Evolutionary conservation across 2,888 invertebrate species (phyloP).

Genomic region (Drosophila monieri): DNA sequence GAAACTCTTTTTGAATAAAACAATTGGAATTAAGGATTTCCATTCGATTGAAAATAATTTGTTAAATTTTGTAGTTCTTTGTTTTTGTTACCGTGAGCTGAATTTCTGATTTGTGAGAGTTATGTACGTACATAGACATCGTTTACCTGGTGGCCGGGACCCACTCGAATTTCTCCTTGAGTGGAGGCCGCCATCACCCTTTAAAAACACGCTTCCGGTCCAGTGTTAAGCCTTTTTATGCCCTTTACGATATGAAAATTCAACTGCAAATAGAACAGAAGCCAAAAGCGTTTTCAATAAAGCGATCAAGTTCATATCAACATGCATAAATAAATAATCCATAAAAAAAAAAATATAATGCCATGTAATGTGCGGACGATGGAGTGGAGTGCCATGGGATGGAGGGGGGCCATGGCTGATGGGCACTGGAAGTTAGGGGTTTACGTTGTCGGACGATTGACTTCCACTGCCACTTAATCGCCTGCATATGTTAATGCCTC

Average conservation of each 20-base stretch:
- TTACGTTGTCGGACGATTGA: slow-evolving; percentile 33
- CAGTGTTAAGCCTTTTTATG: slow-evolving; percentile 84
- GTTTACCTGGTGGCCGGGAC: slow-evolving; percentile 91
- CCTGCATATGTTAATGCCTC: slow-evolving; percentile 54
- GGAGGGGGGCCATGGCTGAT: slow-evolving; percentile 26
- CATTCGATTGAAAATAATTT: slow-evolving; percentile 5
- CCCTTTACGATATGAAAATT: slow-evolving; percentile 82
- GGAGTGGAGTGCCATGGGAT: slow-evolving; percentile 6
- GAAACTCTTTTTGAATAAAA: slow-evolving; percentile 23
- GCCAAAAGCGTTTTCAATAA: slow-evolving; percentile 55
- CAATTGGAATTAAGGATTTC: slow-evolving; percentile 26
- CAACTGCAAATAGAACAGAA: slow-evolving; percentile 73
- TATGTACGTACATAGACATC: slow-evolving; percentile 88
- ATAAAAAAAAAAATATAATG: slow-evolving; percentile 75
- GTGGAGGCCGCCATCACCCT: slow-evolving; percentile 87
- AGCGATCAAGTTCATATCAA: slow-evolving; percentile 59
- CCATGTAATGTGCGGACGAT: slow-evolving; percentile 63
- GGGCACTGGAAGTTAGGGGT: slow-evolving; percentile 53
- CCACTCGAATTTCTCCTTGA: slow-evolving; percentile 91
- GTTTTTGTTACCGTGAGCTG: slow-evolving; percentile 85
- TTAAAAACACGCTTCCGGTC: slow-evolving; percentile 84
- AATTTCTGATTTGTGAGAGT: slow-evolving; percentile 84
- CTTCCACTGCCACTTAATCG: slow-evolving; percentile 54
- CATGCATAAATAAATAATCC: slow-evolving; percentile 71
- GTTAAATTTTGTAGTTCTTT: slow-evolving; percentile 41